Base-by-base conservation (phyloP, 1,140 invertebrate genomes). In the Saccostrea cuccullata region DNA sequence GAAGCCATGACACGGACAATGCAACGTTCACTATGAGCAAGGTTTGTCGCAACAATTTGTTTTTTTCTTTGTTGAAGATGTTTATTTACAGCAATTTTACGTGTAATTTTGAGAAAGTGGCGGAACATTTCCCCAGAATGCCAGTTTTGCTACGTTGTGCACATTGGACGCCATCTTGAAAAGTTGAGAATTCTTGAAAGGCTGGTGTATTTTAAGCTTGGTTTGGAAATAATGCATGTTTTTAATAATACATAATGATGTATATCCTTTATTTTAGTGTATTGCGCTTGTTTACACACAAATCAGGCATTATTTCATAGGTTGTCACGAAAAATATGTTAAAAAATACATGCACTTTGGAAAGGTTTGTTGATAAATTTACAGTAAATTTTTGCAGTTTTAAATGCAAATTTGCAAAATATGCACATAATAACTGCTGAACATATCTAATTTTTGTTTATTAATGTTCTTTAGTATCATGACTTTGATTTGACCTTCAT, bases 371-470 rank as follows among this genome's bases (percentile, higher is more conserved):
- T 77, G 86, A 87, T 55, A 82, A 55, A 82, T 87, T 82, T 20
- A 55, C 26, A 36, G 11, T 36, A n/a, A 56, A 67, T 15, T 73
- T 23, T 56, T 12, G 3, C 26, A 87, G 58, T 17, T 58, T 77
- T 15, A 15, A 36, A 77, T 30, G 26, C 26, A 36, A 85, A 84
- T 89, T 84, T 23, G 12, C 55, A 60, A 88, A 84, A 86, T 67
- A 26, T n/a, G 36, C 64, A 84, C 84, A 90, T 90, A 90, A 92
- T 94, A 92, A 91, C 90, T 90, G 56, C 86, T 94, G 94, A 93
- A 92, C 90, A 94, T 93, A 26, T 9, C n/a, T 90, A 90, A 90
- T 92, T 89, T 89, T 86, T 58, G 6, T 86, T 87, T 55, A 40
- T 89, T 86, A 85, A 17, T 87, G 58, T 88, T 89, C 82, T 88